Evolutionary conservation across 2,888 invertebrate species (phyloP).

Genomic region (Macrosoma leucophasiata): DNA sequence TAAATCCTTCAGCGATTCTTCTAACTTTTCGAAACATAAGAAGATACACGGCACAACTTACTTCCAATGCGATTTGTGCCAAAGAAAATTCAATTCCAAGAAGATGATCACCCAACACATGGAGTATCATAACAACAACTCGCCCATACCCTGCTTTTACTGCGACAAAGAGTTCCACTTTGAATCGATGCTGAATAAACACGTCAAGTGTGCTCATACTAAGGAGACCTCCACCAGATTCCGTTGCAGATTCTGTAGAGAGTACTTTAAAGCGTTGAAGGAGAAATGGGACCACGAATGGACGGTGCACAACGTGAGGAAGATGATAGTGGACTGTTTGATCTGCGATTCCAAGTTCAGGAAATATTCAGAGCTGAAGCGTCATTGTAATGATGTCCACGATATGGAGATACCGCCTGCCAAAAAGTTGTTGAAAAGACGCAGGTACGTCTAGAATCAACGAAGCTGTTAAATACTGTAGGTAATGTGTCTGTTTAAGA

Average conservation of each 20-base stretch:
- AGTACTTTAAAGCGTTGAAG: conserved; percentile 46
- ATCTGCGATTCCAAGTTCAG: conserved; percentile 56
- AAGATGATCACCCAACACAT: conserved; percentile 63
- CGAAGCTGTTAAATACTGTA: too few relatives aligned
- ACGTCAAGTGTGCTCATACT: conserved; percentile 49
- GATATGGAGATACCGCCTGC: conserved; percentile 45
- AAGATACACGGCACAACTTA: conserved; percentile 58
- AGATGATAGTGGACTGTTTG: conserved; percentile 55
- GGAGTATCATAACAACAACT: conserved; percentile 55
- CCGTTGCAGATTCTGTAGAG: conserved; percentile 51
- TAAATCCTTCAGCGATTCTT: conserved; percentile 67
- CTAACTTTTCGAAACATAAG: conserved; percentile 71
- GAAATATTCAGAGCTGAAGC: conserved; percentile 57
- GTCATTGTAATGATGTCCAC: conserved; percentile 46
- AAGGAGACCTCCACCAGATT: conserved; percentile 36
- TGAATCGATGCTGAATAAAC: conserved; percentile 61
- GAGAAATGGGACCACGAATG: conserved; percentile 72
- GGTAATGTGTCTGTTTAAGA: too few relatives aligned
- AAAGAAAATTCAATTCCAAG: conserved; percentile 65
- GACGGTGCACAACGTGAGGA: conserved; percentile 57
- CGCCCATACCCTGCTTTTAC: conserved; percentile 44
- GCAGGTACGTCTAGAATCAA: too few relatives aligned
- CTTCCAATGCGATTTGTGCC: conserved; percentile 64
- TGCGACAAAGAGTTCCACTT: conserved; percentile 58
- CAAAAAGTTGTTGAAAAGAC: conserved; percentile 39